These are phyloP conservation scores for Heliopora coerulea DNA, from an alignment of 92 coral and sea anemone genomes.

Conservation along the genomic window DNA sequence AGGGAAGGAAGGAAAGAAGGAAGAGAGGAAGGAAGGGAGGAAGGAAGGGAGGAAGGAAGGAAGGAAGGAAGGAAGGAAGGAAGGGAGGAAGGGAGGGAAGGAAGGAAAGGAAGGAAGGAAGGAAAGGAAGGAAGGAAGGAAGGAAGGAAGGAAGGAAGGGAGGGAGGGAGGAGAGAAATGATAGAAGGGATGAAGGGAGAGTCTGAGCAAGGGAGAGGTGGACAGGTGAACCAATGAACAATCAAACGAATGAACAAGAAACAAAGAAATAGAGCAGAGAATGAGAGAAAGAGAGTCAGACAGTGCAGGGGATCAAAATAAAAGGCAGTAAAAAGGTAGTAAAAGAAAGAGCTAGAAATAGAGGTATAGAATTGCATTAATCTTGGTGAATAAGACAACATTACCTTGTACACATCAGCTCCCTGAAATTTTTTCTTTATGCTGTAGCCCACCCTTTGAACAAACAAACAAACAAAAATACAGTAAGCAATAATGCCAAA, in stretches of 20 bases:
- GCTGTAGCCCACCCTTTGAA: conserved; percentile 85
- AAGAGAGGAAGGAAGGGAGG: not conserved
- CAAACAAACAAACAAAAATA: not conserved
- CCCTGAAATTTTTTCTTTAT: conserved; percentile 93
- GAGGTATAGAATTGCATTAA: not conserved
- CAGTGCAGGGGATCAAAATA: not conserved
- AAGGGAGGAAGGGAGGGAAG: not conserved
- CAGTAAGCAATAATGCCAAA: not conserved
- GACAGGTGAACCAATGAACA: too few relatives aligned
- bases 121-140: not conserved
- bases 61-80: not conserved
- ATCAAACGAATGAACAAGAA: too few relatives aligned
- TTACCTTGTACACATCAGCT: conserved; percentile 89
- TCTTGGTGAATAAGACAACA: not conserved
- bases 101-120: not conserved
- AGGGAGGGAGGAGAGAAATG: not conserved
- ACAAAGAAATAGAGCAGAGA: too few relatives aligned
- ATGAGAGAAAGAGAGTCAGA: too few relatives aligned
- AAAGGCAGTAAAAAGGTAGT: not conserved
- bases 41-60: not conserved
- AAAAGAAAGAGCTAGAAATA: not conserved
- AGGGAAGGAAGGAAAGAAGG: too few relatives aligned
- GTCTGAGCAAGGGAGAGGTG: too few relatives aligned
- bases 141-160: not conserved
- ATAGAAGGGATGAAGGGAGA: too few relatives aligned